Evolutionary conservation across 2,888 invertebrate species (phyloP).

Genomic region (Caenorhabditis afra): DNA sequence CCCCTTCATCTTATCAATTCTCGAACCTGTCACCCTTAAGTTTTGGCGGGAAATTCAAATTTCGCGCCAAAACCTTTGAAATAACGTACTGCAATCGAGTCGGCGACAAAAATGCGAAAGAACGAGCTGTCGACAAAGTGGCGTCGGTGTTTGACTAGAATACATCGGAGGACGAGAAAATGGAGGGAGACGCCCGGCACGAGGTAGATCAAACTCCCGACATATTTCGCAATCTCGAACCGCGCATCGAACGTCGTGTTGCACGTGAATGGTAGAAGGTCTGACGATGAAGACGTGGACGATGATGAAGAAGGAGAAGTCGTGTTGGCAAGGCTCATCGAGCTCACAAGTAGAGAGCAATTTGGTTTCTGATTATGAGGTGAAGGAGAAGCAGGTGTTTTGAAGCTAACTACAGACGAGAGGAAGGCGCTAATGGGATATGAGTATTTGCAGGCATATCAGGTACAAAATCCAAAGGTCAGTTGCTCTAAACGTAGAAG

Average conservation of each 20-base stretch:
- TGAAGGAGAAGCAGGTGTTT: no score
- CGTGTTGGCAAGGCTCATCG: no score
- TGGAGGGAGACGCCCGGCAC: constrained; percentile 10
- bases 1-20: no score
- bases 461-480: no score
- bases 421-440: no score
- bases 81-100: constrained; percentile 20
- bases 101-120: constrained; percentile 6
- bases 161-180: constrained; percentile 3
- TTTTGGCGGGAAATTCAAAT: not conserved
- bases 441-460: no score
- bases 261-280: constrained; percentile 2
- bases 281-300: constrained; percentile 7
- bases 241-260: not conserved
- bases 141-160: not conserved
- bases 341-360: no score
- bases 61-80: constrained; percentile 1
- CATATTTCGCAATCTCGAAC: constrained; percentile 15
- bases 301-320: no score
- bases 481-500: no score
- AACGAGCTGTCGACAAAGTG: constrained; percentile 20
- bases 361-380: no score
- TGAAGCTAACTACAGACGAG: no score
- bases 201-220: constrained; percentile 10
- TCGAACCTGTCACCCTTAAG: no score